A percentile compares a stretch with the other conserved stretches of the same genome.
These are phyloP conservation scores for Lasioglossum calceatum DNA, from an alignment of 2,888 invertebrate genomes.

Conservation along the genomic window DNA sequence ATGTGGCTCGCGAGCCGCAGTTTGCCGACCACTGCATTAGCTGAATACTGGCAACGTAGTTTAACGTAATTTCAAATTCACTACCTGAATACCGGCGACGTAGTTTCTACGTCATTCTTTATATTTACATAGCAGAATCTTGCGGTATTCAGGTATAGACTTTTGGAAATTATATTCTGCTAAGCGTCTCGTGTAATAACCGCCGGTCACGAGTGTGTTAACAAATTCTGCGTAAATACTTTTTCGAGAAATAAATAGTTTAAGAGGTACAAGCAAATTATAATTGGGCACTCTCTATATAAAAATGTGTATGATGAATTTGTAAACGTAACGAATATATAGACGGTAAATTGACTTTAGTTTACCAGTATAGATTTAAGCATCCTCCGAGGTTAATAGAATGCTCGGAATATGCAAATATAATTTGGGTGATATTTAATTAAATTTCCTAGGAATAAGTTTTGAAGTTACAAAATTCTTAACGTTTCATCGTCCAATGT, in stretches of 20 bases:
- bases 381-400: slow-evolving; percentile 36
- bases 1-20: too few relatives aligned
- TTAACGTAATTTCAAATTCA: too few relatives aligned
- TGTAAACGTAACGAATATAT: slow-evolving; percentile 46
- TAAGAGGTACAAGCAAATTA: background rate
- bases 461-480: slow-evolving; percentile 37
- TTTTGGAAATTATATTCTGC: too few relatives aligned
- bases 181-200: background rate
- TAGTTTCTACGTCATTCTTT: too few relatives aligned
- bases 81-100: too few relatives aligned
- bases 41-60: too few relatives aligned
- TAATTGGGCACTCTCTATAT: background rate
- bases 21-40: too few relatives aligned
- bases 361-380: slow-evolving; percentile 66
- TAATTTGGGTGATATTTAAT: slow-evolving; percentile 70
- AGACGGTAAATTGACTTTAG: slow-evolving; percentile 50
- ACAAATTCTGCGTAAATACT: background rate
- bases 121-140: too few relatives aligned
- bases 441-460: slow-evolving; percentile 58
- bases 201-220: background rate
- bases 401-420: slow-evolving; percentile 56
- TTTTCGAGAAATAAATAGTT: background rate
- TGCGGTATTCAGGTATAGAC: too few relatives aligned
- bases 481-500: slow-evolving; percentile 41
- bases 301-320: slow-evolving; percentile 51